Conservation (phyloP, 2,113 vertebrate genomes). For the Peromyscus maniculatus region DNA sequence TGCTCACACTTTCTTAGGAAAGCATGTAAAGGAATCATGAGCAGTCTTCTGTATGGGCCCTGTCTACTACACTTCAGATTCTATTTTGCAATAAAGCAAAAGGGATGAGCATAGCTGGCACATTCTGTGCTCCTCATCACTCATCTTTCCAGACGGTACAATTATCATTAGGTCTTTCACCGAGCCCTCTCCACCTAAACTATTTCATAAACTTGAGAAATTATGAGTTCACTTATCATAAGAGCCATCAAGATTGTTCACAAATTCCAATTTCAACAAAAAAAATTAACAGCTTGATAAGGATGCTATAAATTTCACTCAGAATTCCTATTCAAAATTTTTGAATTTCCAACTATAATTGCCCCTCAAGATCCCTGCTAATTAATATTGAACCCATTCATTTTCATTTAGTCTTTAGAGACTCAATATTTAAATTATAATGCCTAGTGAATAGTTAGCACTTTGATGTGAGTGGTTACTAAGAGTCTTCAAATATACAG, state of each 20-base stretch:
- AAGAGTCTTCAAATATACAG: slow-evolving; percentile 24
- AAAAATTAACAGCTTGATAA: slow-evolving; percentile 25
- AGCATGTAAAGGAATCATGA: background rate
- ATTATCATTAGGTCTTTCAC: slow-evolving; percentile 14
- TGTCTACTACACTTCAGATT: background rate
- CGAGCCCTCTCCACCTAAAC: background rate
- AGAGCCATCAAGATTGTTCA: slow-evolving; percentile 41
- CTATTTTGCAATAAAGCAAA: slow-evolving; percentile 35
- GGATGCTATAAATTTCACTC: slow-evolving; percentile 11
- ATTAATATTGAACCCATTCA: slow-evolving; percentile 47
- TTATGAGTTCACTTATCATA: background rate
- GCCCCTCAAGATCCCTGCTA: background rate
- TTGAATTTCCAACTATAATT: slow-evolving; percentile 46
- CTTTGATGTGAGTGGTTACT: slow-evolving; percentile 47
- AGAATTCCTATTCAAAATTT: slow-evolving; percentile 31
- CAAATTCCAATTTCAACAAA: slow-evolving; percentile 61
- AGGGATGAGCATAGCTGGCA: background rate
- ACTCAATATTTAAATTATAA: slow-evolving; percentile 59
- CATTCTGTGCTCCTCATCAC: background rate
- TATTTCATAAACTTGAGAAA: slow-evolving; percentile 41
- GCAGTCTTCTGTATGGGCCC: background rate
- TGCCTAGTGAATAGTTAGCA: slow-evolving; percentile 45
- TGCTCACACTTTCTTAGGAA: background rate
- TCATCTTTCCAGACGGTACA: background rate
- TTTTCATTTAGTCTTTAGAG: slow-evolving; percentile 62